Evolutionary conservation across 2,113 vertebrate species (phyloP).

Genomic region (Heterotis niloticus): DNA sequence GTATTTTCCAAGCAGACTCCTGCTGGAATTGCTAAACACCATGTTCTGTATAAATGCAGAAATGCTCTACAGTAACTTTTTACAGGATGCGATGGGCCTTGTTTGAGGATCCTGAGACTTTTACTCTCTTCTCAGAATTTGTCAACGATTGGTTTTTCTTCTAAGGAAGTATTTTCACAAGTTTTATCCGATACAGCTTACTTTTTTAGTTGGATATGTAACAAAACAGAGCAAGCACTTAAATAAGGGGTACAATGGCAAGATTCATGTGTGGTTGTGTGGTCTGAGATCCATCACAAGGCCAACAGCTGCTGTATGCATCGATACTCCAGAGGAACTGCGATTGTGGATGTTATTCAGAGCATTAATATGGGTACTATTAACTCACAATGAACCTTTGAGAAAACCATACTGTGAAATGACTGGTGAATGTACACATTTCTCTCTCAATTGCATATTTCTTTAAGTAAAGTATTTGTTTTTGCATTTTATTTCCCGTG

Average conservation of each 20-base stretch:
- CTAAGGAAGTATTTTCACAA: too few species aligned
- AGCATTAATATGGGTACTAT: background rate
- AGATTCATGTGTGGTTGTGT: too few species aligned
- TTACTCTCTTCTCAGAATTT: too few species aligned
- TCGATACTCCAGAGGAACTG: too few species aligned
- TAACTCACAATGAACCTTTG: background rate
- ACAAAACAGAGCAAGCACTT: too few species aligned
- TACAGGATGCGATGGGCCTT: background rate
- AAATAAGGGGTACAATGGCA: too few species aligned
- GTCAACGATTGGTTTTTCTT: too few species aligned
- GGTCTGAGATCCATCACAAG: too few species aligned
- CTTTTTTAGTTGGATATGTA: too few species aligned
- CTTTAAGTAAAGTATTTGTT: background rate
- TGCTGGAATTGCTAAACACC: slow-evolving; percentile 37
- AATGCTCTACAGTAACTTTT: background rate
- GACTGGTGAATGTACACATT: background rate
- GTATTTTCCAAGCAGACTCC: background rate
- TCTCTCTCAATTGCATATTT: background rate
- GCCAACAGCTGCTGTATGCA: too few species aligned
- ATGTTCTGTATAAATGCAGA: slow-evolving; percentile 43
- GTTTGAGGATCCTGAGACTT: too few species aligned
- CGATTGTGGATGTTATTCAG: background rate
- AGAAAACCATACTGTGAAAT: background rate
- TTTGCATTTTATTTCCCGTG: background rate
- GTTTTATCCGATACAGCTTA: too few species aligned